These are phyloP conservation scores for Cheilosia impressa DNA, from an alignment of 2,888 invertebrate species.

Conservation along the genomic window DNA sequence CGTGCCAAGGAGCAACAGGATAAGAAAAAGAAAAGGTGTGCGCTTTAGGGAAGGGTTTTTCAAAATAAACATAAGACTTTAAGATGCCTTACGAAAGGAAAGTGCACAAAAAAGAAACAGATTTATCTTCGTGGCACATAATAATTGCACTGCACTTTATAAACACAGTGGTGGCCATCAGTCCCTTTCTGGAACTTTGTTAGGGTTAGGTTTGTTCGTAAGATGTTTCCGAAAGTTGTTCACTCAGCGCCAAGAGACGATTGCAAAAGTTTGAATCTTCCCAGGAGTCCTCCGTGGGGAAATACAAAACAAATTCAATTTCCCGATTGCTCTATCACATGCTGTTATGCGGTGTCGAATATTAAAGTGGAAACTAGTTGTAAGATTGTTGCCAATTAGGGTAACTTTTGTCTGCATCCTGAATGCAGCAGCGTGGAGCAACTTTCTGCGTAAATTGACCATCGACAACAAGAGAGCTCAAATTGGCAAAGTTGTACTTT, in stretches of 20 bases:
- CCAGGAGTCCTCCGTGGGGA: not conserved
- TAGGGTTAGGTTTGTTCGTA: constrained; percentile 4
- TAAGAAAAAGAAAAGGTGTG: constrained; percentile 81
- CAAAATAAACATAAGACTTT: constrained; percentile 26
- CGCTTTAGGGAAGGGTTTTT: constrained; percentile 26
- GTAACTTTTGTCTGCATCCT: constrained; percentile 21
- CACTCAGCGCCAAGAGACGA: constrained; percentile 20
- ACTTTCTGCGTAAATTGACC: constrained; percentile 41
- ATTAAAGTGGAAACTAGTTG: constrained; percentile 27
- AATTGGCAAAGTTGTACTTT: constrained; percentile 19
- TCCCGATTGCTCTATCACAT: constrained; percentile 51
- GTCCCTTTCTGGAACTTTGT: constrained; percentile 1
- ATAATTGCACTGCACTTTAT: constrained; percentile 27
- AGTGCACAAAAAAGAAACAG: constrained; percentile 67
- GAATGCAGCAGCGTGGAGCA: constrained; percentile 3
- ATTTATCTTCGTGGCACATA: constrained; percentile 13
- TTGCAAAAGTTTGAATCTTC: constrained; percentile 36
- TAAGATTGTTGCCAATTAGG: constrained; percentile 44
- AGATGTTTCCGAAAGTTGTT: constrained; percentile 47
- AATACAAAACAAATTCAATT: constrained; percentile 56
- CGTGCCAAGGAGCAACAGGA: constrained; percentile 82
- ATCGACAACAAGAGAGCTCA: constrained; percentile 2
- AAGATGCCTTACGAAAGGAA: constrained; percentile 74
- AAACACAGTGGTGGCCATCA: not conserved
- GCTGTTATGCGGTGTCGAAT: constrained; percentile 10